Base-by-base conservation (phyloP, 2,797 vertebrate genomes). In the Cetoscarus ocellatus region DNA sequence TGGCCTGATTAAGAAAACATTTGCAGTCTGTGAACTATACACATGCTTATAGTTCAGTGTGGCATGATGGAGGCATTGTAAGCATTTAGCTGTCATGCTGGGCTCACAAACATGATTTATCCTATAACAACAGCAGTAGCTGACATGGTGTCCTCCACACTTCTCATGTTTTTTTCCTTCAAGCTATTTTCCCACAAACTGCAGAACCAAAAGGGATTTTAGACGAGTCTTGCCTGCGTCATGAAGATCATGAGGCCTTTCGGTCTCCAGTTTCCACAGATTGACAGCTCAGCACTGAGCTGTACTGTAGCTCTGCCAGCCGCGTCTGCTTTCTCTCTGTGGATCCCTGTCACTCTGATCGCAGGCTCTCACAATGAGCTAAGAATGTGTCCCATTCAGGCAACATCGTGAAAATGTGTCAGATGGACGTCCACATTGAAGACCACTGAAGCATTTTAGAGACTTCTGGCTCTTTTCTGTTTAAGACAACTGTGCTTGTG, bases 371-470 rank as follows among this genome's bases (percentile, higher is more conserved):
- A 88, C 77, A 88, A 86, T 78, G 77, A 58, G 73, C 73, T 6
- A 19, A 75, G 86, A 89, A 90, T 75, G 69, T 34, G 8, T 81
- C 68, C 79, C 42, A 86, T 92, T 91, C 86, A 92, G 73, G 15
- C 79, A 15, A 66, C 83, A 62, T 83, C 27, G 81, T 55, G 75
- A 83, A 90, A 88, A 86, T 91, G 86, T 88, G 84, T 87, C 82
- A 34, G 85, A 77, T 76, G 88, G 85, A 89, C 83, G 38, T 78
- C 55, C 59, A 52, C 87, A 89, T 91, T 93, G 86, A 92, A 77
- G 85, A 80, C 80, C 87, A 88, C 85, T 88, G 87, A 84, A 89
- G 88, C 91, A 86, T 91, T 90, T 86, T 83, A 89, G 84, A 87
- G 87, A 86, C 90, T 87, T 92, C 79, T 90, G 87, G 80, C 79